These are phyloP conservation scores for Cottus gobio DNA, from an alignment of 2,113 vertebrate genomes.

Conservation along the genomic window DNA sequence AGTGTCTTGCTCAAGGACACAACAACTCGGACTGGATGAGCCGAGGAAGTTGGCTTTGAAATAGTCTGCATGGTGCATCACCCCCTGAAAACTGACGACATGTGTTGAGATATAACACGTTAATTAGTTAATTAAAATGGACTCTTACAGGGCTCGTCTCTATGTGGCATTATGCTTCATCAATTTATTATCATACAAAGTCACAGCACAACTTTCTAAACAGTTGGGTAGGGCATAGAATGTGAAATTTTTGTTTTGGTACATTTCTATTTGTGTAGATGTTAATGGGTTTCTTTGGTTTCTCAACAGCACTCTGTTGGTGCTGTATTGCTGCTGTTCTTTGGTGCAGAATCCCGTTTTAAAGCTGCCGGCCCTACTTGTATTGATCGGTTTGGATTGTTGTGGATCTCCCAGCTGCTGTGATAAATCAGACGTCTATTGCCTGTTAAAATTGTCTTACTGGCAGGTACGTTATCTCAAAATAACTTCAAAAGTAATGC, in stretches of 20 bases:
- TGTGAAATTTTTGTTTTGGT: neutral
- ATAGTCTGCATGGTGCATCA: neutral
- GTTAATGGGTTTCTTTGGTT: neutral
- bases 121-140: neutral
- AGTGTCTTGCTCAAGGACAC: too few species aligned
- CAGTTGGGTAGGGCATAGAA: too few species aligned
- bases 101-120: neutral
- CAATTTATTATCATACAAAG: neutral
- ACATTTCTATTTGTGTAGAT: neutral
- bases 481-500: neutral
- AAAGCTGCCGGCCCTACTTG: neutral
- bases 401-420: neutral
- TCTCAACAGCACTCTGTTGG: too few species aligned
- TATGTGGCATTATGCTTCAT: neutral
- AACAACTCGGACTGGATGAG: too few species aligned
- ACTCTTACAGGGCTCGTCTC: neutral
- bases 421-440: slow-evolving; percentile 11
- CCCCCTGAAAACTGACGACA: neutral
- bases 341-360: neutral
- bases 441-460: neutral
- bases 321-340: neutral
- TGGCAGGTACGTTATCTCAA: neutral
- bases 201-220: neutral
- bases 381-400: neutral
- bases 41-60: neutral